Base-by-base conservation (phyloP, 2,888 invertebrate species). In the Oeneis ivallda region DNA sequence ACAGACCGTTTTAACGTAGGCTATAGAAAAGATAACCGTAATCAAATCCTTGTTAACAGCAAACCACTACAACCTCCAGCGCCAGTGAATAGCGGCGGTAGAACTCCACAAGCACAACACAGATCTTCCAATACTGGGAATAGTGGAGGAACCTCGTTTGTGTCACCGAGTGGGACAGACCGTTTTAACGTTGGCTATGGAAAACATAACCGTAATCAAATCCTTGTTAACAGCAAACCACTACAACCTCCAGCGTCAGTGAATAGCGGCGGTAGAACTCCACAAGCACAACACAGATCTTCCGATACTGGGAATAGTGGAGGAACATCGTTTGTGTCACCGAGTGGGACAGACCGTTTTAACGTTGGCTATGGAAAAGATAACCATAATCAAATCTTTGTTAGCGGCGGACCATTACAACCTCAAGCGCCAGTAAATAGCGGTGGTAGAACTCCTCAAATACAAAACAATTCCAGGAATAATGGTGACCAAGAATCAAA, bases 171-270 rank as follows among this genome's bases (percentile, higher is more conserved):
- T 45, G 13, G 9, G 15, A 13, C n/a, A 19, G 43, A 11, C 19
- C 11, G 17, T 58, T 45, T n/a, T 32, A 58, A 58, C 32, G n/a
- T 68, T 39, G 68, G 68, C 19, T 37, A 54, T 49, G 68, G 68
- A 5, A 49, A 43, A 19, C 8, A 59, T 47, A 68, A 70, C 43
- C 43, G 26, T 13, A 70, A 70, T 43, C 1, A 8, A 9, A 19
- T 68, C 17, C 10, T 56, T 37, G 15, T 64, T 32, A 62, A 65
- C 49, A 45, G 62, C n/a, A 15, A 43, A 50, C 39, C 19, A 26
- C 1, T 6, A 5, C 49, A 26, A 50, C 49, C 26, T 19, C 0
- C 26, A 11, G 17, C 19, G 10, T 11, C 19, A 17, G 19, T 37
- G 37, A 37, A 37, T 37, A 37, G 11, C 37, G 11, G 37, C 37